Conservation (phyloP, 2,888 invertebrate species). For the Plebejus anna region DNA sequence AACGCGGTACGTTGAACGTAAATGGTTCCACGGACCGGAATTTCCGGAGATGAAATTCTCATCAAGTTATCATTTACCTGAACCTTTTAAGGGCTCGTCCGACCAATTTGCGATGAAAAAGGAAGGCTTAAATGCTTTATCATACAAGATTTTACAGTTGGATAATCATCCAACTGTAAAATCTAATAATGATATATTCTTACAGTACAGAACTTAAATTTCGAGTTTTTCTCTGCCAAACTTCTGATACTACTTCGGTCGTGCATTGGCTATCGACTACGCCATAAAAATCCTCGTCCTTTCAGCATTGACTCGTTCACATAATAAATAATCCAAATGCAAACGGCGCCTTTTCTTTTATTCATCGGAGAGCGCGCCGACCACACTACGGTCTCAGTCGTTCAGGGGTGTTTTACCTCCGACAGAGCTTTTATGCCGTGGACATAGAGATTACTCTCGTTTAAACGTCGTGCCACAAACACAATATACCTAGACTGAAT, state of each 20-base stretch:
- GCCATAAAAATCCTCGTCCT: slow-evolving; percentile 20
- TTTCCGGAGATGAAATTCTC: neutral
- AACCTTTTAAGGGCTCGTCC: neutral
- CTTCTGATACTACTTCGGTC: neutral
- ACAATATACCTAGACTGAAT: slow-evolving; percentile 12
- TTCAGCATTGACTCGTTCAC: slow-evolving; percentile 4
- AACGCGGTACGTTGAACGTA: neutral
- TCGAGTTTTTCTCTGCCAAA: neutral
- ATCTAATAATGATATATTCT: neutral
- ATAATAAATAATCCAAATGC: slow-evolving; percentile 21
- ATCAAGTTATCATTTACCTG: neutral
- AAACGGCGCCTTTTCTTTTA: slow-evolving; percentile 23
- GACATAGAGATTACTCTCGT: neutral
- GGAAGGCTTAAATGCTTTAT: neutral
- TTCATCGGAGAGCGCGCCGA: neutral
- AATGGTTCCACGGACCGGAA: neutral
- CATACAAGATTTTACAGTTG: no score
- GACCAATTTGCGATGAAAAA: neutral
- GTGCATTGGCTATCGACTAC: neutral
- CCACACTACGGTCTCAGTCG: neutral
- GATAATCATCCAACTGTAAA: neutral
- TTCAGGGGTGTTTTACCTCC: neutral
- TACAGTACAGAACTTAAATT: no score
- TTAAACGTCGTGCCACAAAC: neutral
- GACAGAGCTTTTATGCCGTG: neutral